Base-by-base conservation (phyloP, 1,140 invertebrate genomes). In the Platyura marginata region DNA sequence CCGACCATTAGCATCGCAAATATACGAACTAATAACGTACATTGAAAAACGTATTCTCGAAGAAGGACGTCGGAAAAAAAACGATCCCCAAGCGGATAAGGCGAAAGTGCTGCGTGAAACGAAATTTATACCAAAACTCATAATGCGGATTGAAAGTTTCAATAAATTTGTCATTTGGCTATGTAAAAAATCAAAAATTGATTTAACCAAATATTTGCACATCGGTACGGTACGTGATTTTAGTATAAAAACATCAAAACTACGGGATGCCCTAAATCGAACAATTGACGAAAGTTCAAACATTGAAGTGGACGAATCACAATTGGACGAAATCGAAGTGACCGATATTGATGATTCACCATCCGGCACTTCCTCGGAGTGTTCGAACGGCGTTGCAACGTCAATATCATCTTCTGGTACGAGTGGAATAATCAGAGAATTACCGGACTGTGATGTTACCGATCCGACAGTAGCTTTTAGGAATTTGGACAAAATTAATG, bases 101-200 rank as follows among this genome's bases (percentile, higher is more conserved):
- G 69, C 62, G n/a, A 72, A 72, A 60, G 63, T 75, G 33, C 52
- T 76, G 6, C 64, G 64, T 33, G 69, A 75, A 53, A 70, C 70
- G 0, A 68, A 67, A 48, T 48, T 59, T 3, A 71, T 76, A 48
- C 72, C 73, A 2, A 67, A 67, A 44, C 62, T 73, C 0, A 56
- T 75, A 41, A 65, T 65, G 46, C 68, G 68, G 46, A 68, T 74
- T 11, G 72, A 76, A 56, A 66, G 67, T 46, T 74, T 74, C 42
- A 65, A 70, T 29, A 71, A 71, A 51, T 68, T 64, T 42, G 54
- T 75, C 25, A 65, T 72, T 20, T 44, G 67, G 9, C 53, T 76
- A 22, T 63, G 66, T 3, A 74, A 72, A 37, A 75, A 72, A 50
- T 68, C 67, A 3, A 61, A 62, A 43, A 61, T 68, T 48, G 65